A percentile compares a stretch with the other conserved stretches of the same genome.
phyloP scores from a whole-genome alignment of 1,140 invertebrate species.

The Drosophila setifemur region DNA sequence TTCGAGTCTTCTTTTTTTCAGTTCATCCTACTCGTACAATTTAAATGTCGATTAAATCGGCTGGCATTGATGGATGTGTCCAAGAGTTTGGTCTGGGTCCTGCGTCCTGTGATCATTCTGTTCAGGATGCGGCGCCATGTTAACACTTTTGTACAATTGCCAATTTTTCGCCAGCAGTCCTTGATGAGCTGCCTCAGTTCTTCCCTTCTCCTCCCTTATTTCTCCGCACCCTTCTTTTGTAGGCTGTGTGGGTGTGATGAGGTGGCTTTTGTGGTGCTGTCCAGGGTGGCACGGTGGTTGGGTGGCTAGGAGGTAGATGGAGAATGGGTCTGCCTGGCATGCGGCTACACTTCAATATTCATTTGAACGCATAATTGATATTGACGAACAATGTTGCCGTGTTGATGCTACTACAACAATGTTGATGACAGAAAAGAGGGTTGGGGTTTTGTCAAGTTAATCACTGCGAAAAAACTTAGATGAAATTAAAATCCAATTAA shows the following conservation, averaged over 20 bases:
- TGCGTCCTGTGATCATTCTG: conserved; percentile 68
- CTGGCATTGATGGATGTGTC: conserved; percentile 81
- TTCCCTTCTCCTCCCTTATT: neutral
- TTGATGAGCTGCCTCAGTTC: conserved; percentile 43
- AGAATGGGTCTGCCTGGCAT: conserved; percentile 45
- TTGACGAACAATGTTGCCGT: conserved; percentile 76
- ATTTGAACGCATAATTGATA: conserved; percentile 80
- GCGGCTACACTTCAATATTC: conserved; percentile 79
- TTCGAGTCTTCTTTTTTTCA: neutral
- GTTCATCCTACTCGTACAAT: conserved; percentile 51
- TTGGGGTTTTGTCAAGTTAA: conserved; percentile 7
- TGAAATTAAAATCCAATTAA: no score
- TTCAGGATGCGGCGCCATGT: conserved; percentile 73
- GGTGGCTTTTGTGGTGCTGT: conserved; percentile 70
- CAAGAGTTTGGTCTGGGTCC: conserved; percentile 42
- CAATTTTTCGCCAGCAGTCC: conserved; percentile 67
- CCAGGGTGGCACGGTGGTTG: conserved; percentile 3
- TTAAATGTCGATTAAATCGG: conserved; percentile 82
- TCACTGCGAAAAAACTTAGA: conserved; percentile 45
- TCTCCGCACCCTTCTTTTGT: neutral
- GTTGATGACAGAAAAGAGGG: conserved; percentile 32
- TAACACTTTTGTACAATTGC: conserved; percentile 81
- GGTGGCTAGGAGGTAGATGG: neutral
- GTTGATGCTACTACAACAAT: conserved; percentile 34
- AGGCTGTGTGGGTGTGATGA: conserved; percentile 29